A percentile compares a stretch with the other conserved stretches of the same genome.
phyloP scores from a whole-genome alignment of 2,113 vertebrate species.

The Tiliqua scincoides region DNA sequence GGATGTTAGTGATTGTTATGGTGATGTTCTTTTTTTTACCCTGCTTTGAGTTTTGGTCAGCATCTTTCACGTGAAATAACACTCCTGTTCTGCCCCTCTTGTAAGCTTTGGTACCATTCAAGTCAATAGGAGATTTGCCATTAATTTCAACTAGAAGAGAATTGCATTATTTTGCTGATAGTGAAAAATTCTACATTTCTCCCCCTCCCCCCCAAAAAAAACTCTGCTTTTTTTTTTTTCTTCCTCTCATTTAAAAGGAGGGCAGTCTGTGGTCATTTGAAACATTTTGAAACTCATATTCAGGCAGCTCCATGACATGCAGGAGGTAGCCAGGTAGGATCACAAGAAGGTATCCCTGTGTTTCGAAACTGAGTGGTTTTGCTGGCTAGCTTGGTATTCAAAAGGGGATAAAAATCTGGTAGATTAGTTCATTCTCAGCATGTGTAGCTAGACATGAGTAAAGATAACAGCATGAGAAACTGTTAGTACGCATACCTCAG shows the following conservation, averaged over 20 bases:
- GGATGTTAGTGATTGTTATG: conserved; percentile 6
- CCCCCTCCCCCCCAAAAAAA: background rate
- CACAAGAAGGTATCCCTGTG: conserved; percentile 81
- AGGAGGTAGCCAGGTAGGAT: conserved; percentile 82
- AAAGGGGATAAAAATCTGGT: conserved; percentile 86
- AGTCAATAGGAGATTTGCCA: conserved; percentile 21
- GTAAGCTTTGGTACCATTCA: conserved; percentile 86
- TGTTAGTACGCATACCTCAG: conserved; percentile 95
- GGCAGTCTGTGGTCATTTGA: conserved; percentile 79
- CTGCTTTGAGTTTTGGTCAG: conserved; percentile 78
- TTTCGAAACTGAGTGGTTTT: conserved; percentile 82
- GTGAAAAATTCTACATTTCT: conserved; percentile 67
- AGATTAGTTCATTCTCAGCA: conserved; percentile 94
- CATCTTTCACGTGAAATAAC: conserved; percentile 86
- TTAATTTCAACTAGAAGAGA: background rate
- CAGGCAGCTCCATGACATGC: conserved; percentile 87
- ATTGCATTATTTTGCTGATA: conserved; percentile 66
- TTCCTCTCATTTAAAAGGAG: conserved; percentile 44
- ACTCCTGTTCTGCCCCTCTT: conserved; percentile 90
- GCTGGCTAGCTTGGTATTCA: conserved; percentile 86
- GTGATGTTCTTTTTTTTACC: background rate
- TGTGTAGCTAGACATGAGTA: conserved; percentile 96
- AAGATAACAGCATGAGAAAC: conserved; percentile 97
- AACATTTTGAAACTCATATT: conserved; percentile 73
- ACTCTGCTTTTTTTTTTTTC: conserved; percentile 51